Conservation (phyloP, 2,888 invertebrate species). For the Trachelus troglodyta region DNA sequence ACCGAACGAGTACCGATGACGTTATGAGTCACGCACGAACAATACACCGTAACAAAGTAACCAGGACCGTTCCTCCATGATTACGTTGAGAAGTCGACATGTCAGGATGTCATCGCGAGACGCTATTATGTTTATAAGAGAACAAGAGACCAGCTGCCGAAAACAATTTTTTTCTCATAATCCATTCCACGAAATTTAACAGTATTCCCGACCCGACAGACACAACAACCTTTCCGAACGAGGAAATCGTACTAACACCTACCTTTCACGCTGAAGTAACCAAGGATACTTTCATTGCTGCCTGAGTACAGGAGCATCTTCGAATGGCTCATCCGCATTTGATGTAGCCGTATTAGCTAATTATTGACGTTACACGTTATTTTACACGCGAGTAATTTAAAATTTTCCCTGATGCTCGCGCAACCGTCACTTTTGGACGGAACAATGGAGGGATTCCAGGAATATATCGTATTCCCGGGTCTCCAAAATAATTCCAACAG, state of each 20-base stretch:
- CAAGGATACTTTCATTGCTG: constrained; percentile 59
- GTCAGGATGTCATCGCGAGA: not conserved
- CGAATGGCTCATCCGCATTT: constrained; percentile 14
- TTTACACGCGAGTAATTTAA: not conserved
- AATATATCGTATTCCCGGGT: not conserved
- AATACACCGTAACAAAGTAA: not conserved
- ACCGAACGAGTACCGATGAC: not conserved
- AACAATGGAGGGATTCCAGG: not conserved
- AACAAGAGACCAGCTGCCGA: not conserved
- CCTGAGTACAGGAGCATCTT: constrained; percentile 56
- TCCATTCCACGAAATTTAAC: not conserved
- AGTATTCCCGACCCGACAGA: not conserved
- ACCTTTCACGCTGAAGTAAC: constrained; percentile 54
- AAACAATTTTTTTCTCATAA: not conserved
- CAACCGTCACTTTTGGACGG: not conserved
- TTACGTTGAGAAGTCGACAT: not conserved
- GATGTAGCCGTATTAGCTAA: not conserved
- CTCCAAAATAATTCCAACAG: too few species aligned
- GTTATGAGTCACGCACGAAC: not conserved
- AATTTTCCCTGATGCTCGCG: not conserved
- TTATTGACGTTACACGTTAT: not conserved
- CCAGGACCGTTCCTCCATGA: not conserved
- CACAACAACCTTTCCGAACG: not conserved
- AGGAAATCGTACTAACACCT: constrained; percentile 13
- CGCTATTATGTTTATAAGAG: not conserved